phyloP scores from a whole-genome alignment of 2,113 vertebrate species.

The Phalacrocorax pelagicus region DNA sequence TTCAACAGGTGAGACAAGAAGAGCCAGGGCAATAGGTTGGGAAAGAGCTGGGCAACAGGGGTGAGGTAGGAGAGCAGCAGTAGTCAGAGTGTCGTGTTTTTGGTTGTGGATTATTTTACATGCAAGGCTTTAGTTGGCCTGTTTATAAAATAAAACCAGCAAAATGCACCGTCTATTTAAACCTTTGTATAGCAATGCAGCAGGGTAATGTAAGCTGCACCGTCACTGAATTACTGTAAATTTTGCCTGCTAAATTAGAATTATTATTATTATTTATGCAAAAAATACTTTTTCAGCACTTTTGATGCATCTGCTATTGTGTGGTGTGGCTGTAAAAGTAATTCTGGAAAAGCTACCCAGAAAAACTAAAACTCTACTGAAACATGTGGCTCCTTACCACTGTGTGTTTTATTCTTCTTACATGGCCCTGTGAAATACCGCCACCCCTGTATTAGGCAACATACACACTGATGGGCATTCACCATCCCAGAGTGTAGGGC shows the following conservation, averaged over 20 bases:
- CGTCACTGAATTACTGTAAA: not conserved
- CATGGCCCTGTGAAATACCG: not conserved
- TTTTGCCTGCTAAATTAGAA: not conserved
- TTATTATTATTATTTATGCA: not conserved
- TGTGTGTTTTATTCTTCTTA: not conserved
- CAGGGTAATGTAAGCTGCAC: not conserved
- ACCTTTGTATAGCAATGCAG: not conserved
- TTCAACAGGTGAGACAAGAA: not conserved
- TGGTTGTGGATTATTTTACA: not conserved
- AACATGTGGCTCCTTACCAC: not conserved
- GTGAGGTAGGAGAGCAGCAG: not conserved
- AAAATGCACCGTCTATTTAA: not conserved
- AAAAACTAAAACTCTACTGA: not conserved
- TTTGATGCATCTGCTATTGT: not conserved
- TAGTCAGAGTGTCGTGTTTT: not conserved
- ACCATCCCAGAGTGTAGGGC: not conserved
- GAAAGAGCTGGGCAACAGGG: not conserved
- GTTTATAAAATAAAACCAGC: not conserved
- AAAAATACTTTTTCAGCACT: conserved; percentile 4
- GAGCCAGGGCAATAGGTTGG: not conserved
- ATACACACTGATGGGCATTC: not conserved
- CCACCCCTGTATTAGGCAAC: not conserved
- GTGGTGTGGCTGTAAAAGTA: not conserved
- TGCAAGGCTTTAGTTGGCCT: not conserved
- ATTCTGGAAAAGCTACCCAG: not conserved